Evolutionary conservation across 2,113 vertebrate species (phyloP), one percentile per base, ranked within the genome.

Genomic region (Rattus rattus): DNA sequence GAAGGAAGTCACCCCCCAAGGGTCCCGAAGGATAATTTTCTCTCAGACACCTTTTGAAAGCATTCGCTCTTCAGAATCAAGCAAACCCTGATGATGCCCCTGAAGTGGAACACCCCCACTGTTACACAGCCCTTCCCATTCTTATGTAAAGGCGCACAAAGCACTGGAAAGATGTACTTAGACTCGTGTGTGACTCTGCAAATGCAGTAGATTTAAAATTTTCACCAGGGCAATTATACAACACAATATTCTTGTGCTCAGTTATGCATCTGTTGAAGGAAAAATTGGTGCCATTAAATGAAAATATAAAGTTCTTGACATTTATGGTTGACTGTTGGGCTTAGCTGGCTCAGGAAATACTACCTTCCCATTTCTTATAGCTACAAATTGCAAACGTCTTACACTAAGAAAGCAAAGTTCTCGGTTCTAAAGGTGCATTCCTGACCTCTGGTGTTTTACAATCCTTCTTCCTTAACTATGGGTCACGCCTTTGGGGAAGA

Each of bases 301-400:
- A 43, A 98, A 95, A 96, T 95, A 97, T 43, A 28, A 97, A 96
- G 84, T 95, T 93, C 39, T 56, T 95, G 96, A 97, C 97, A 96
- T 98, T 97, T 94, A 97, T 84, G 95, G 93, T 97, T 98, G 70
- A 88, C 91, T 97, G 59, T 96, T 65, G 52, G 98, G 90, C 88
- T 84, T 95, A 87, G n/a, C 47, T 81, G 81, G 95, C 94, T 97
- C 94, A 88, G 14, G 67, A 97, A 98, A 94, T 87, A 95, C 47
- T 97, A 16, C 77, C 76, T 96, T 93, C 65, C 7, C 90, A 94
- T 96, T 96, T 98, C 94, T 84, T 70, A 95, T 98, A 98, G 97
- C 93, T 94, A 94, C 2, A 96, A 97, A 96, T 94, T 52, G 85
- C 33, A 89, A 30, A 94, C 83, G 90, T 97, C 63, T 95, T 84